These are phyloP conservation scores for Zaprionus lineosus DNA, from an alignment of 2,888 invertebrate genomes.

Conservation along the genomic window DNA sequence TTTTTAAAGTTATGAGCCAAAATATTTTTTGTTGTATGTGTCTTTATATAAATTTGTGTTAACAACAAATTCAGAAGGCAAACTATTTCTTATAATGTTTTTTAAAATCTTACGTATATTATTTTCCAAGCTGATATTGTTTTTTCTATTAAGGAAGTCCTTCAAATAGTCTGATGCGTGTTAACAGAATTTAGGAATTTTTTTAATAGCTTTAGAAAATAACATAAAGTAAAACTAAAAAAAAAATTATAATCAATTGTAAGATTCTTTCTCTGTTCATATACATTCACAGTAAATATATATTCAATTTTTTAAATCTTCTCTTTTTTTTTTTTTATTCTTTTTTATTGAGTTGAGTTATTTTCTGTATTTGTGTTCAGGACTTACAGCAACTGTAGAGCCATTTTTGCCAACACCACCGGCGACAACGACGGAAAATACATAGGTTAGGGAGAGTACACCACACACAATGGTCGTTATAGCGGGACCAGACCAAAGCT, in stretches of 20 bases:
- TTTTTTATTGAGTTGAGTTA: background rate
- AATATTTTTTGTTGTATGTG: constrained; percentile 67
- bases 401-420: constrained; percentile 99
- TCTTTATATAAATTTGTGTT: too few relatives aligned
- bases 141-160: too few relatives aligned
- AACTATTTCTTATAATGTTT: too few relatives aligned
- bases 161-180: too few relatives aligned
- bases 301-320: background rate
- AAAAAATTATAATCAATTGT: too few relatives aligned
- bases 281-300: too few relatives aligned
- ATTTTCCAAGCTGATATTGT: background rate
- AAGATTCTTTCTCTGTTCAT: too few relatives aligned
- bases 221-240: too few relatives aligned
- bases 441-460: constrained; percentile 88
- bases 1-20: constrained; percentile 64
- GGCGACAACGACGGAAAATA: constrained; percentile 90
- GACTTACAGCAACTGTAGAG: constrained; percentile 99
- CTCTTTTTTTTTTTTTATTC: constrained; percentile 14
- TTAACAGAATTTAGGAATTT: too few relatives aligned
- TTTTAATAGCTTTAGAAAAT: too few relatives aligned
- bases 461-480: constrained; percentile 89
- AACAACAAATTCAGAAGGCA: too few relatives aligned
- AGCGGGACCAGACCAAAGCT: constrained; percentile 90
- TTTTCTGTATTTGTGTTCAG: constrained; percentile 36
- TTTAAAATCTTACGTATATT: background rate